phyloP scores from a whole-genome alignment of 2,797 vertebrate genomes.

The Spea hammondii region DNA sequence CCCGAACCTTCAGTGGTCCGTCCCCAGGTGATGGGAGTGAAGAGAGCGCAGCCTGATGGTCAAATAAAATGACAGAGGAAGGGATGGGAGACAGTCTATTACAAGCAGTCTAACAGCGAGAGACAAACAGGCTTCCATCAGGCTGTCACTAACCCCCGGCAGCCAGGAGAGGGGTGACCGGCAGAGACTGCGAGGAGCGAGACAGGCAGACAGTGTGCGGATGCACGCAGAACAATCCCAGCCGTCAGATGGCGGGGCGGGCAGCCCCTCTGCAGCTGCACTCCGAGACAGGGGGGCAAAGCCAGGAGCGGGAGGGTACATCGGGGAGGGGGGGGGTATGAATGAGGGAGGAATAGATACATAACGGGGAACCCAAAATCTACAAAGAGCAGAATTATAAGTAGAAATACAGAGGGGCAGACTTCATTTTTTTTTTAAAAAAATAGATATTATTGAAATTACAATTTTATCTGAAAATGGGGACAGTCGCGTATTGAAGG shows the following conservation, averaged over 20 bases:
- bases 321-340: neutral
- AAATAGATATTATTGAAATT: too few relatives aligned
- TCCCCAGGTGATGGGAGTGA: neutral
- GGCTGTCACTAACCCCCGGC: slow-evolving; percentile 32
- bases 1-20: neutral
- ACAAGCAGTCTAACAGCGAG: neutral
- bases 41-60: too few relatives aligned
- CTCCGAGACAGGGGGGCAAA: neutral
- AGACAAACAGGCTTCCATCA: neutral
- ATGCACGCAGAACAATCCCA: neutral
- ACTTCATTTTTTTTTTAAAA: too few relatives aligned
- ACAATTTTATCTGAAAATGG: too few relatives aligned
- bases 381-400: too few relatives aligned
- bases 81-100: slow-evolving; percentile 5
- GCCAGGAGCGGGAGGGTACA: neutral
- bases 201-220: slow-evolving; percentile 1
- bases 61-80: slow-evolving; percentile 4
- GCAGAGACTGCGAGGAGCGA: neutral
- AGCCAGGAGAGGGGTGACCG: slow-evolving; percentile 17
- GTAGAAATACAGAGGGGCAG: too few relatives aligned
- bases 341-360: neutral
- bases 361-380: neutral
- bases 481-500: too few relatives aligned
- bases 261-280: slow-evolving; percentile 19
- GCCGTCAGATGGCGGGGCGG: neutral